Evolutionary conservation across 1,140 invertebrate species (phyloP).

Genomic region (Diprion similis): DNA sequence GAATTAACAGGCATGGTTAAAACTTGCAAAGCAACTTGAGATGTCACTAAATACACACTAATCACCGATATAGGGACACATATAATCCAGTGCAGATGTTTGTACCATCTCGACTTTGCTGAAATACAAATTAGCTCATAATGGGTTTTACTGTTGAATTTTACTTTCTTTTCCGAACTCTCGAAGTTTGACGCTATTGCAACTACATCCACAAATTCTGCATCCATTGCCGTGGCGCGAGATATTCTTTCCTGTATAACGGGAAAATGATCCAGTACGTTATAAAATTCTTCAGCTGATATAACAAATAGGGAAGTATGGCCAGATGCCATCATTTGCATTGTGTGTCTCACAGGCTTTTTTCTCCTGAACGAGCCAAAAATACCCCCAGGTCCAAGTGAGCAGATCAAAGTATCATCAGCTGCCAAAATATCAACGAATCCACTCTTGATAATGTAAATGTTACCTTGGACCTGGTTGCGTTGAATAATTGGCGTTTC

Average conservation of each 20-base stretch:
- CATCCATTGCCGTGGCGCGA: not conserved
- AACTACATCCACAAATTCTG: not conserved
- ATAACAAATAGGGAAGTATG: not conserved
- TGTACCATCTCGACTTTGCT: not conserved
- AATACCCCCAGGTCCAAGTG: not conserved
- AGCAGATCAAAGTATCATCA: not conserved
- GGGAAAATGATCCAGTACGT: not conserved
- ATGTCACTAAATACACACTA: not conserved
- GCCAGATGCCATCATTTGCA: not conserved
- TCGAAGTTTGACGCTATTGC: not conserved
- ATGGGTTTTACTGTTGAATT: not conserved
- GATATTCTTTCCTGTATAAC: not conserved
- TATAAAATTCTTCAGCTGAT: not conserved
- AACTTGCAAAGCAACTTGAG: not conserved
- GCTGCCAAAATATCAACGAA: not conserved
- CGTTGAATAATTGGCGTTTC: constrained; percentile 25
- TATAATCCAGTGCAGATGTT: not conserved
- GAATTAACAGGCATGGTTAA: not conserved
- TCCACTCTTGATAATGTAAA: constrained; percentile 12
- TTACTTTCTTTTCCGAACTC: not conserved
- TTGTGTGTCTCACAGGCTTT: not conserved
- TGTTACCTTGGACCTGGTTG: constrained; percentile 30
- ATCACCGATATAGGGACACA: not conserved
- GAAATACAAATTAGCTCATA: not conserved
- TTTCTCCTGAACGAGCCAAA: not conserved